Conservation (phyloP, 1,140 invertebrate species). For the Listronotus bonariensis region DNA sequence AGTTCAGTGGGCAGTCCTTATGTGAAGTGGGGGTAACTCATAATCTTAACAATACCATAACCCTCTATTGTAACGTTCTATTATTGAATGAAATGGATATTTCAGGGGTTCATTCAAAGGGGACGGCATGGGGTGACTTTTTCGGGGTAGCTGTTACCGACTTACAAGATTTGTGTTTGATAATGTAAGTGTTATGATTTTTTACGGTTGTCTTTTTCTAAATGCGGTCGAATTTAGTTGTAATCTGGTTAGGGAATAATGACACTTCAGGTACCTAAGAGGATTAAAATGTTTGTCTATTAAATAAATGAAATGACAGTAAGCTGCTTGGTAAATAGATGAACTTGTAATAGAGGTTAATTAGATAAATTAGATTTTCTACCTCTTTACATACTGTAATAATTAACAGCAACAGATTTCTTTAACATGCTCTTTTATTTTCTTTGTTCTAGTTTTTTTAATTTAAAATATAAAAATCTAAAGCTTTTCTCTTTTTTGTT, state of each 20-base stretch:
- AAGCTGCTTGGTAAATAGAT: background rate
- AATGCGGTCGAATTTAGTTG: constrained; percentile 52
- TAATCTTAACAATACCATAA: constrained; percentile 50
- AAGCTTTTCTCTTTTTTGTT: too few relatives aligned
- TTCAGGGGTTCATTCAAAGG: constrained; percentile 43
- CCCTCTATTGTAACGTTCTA: constrained; percentile 46
- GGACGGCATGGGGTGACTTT: constrained; percentile 43
- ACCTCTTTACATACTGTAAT: too few relatives aligned
- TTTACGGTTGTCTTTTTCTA: constrained; percentile 54
- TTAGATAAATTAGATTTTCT: background rate
- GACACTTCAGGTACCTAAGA: constrained; percentile 30
- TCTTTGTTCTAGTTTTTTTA: too few relatives aligned
- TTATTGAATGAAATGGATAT: constrained; percentile 53
- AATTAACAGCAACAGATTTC: too few relatives aligned
- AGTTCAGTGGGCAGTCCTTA: constrained; percentile 47
- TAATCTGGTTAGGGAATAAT: constrained; percentile 40
- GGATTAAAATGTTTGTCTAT: constrained; percentile 28
- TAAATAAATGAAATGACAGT: constrained; percentile 2
- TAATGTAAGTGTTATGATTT: constrained; percentile 49
- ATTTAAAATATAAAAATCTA: too few relatives aligned
- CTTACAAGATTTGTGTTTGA: constrained; percentile 34
- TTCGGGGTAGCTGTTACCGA: constrained; percentile 38
- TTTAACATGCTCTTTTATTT: too few relatives aligned
- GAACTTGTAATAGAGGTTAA: background rate
- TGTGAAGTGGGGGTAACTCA: constrained; percentile 49